A percentile compares a stretch with the other conserved stretches of the same genome.
Evolutionary conservation across 2,888 invertebrate genomes (phyloP).

Genomic region (Limnephilus auricula): DNA sequence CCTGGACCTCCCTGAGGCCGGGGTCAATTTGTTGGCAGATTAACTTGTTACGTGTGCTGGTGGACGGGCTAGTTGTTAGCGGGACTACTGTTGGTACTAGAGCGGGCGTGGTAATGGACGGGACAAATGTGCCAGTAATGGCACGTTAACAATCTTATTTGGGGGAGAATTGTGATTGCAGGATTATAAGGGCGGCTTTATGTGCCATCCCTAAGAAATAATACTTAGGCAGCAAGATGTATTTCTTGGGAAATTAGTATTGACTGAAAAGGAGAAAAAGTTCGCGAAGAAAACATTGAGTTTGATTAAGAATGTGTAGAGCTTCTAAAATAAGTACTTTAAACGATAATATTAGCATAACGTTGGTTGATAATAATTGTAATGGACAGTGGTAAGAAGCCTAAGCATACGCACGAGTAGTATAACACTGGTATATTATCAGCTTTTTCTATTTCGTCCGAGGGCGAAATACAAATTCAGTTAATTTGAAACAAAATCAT

Average conservation of each 20-base stretch:
- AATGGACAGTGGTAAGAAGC: background rate
- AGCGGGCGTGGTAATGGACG: constrained; percentile 25
- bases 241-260: background rate
- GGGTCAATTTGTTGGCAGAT: constrained; percentile 37
- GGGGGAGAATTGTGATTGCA: constrained; percentile 12
- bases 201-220: background rate
- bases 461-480: background rate
- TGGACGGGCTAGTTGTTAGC: background rate
- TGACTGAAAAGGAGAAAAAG: background rate
- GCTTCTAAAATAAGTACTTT: background rate
- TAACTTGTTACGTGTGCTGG: constrained; percentile 35
- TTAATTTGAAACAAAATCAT: background rate
- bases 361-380: no score
- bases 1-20: background rate
- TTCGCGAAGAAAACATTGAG: no score
- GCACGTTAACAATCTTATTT: background rate
- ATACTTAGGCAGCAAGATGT: background rate
- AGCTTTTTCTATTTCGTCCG: background rate
- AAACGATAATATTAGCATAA: background rate
- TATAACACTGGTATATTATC: background rate
- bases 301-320: background rate
- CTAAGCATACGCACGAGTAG: background rate
- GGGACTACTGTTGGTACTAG: background rate
- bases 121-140: constrained; percentile 12
- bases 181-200: constrained; percentile 15